A percentile compares a stretch with the other conserved stretches of the same genome.
Conservation (phyloP, 2,113 vertebrate species). For the Lanius ludovicianus region DNA sequence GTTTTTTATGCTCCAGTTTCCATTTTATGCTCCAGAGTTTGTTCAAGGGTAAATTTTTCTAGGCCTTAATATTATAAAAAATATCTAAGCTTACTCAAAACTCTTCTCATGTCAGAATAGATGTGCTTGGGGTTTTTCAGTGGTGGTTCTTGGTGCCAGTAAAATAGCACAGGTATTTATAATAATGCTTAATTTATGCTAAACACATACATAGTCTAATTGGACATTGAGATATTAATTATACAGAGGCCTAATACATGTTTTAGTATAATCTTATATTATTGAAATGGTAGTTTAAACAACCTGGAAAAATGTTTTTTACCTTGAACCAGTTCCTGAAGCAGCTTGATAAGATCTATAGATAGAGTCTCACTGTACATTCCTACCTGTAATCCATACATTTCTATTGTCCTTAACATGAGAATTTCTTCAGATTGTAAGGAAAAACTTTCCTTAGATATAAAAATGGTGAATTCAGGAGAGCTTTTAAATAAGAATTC, state of each 20-base stretch:
- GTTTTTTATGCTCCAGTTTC: not conserved
- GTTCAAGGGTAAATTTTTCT: not conserved
- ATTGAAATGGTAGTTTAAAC: not conserved
- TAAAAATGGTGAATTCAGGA: not conserved
- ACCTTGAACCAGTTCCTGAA: not conserved
- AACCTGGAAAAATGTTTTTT: not conserved
- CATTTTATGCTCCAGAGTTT: not conserved
- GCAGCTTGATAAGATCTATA: not conserved
- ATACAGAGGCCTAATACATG: not conserved
- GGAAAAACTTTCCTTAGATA: not conserved
- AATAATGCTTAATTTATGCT: not conserved
- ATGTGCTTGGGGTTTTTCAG: not conserved
- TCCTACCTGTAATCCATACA: not conserved
- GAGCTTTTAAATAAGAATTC: not conserved
- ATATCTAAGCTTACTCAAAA: not conserved
- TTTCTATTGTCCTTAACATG: not conserved
- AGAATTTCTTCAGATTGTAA: not conserved
- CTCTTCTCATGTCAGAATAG: not conserved
- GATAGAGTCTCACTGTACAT: not conserved
- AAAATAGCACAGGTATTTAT: not conserved
- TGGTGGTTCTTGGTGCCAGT: not conserved
- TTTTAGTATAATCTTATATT: not conserved
- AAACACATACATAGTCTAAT: not conserved
- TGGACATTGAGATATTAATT: not conserved
- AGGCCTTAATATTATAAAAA: not conserved